Conservation (phyloP, 2,113 vertebrate species). For the Heterocephalus glaber region DNA sequence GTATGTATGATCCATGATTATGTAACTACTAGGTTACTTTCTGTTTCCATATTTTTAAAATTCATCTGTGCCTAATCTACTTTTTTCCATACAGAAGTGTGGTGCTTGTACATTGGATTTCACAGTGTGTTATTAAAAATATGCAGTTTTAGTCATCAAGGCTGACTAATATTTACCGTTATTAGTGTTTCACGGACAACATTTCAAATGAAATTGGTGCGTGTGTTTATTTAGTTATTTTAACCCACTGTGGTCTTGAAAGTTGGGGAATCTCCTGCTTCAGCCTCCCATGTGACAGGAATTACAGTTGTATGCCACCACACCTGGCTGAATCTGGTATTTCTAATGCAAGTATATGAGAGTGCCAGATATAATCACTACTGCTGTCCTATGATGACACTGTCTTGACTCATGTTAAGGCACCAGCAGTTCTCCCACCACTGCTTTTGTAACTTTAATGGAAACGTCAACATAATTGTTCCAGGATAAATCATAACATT, state of each 20-base stretch:
- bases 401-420: background rate
- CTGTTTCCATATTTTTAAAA: background rate
- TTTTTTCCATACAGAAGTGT: background rate
- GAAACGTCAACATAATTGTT: background rate
- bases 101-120: background rate
- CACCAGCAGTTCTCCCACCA: background rate
- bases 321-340: too few relatives aligned
- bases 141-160: background rate
- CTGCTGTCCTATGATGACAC: background rate
- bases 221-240: background rate
- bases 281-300: background rate
- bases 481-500: background rate
- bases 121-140: background rate
- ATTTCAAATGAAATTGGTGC: too few relatives aligned
- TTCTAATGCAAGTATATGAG: too few relatives aligned
- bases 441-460: background rate
- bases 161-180: background rate
- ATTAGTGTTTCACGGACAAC: too few relatives aligned
- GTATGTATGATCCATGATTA: background rate
- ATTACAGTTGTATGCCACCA: too few relatives aligned
- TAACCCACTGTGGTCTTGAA: background rate
- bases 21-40: background rate
- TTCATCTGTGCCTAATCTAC: background rate
- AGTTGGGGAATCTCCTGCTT: background rate
- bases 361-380: background rate